Conservation (phyloP, 2,797 vertebrate species). For the Aulostomus chinensis region DNA sequence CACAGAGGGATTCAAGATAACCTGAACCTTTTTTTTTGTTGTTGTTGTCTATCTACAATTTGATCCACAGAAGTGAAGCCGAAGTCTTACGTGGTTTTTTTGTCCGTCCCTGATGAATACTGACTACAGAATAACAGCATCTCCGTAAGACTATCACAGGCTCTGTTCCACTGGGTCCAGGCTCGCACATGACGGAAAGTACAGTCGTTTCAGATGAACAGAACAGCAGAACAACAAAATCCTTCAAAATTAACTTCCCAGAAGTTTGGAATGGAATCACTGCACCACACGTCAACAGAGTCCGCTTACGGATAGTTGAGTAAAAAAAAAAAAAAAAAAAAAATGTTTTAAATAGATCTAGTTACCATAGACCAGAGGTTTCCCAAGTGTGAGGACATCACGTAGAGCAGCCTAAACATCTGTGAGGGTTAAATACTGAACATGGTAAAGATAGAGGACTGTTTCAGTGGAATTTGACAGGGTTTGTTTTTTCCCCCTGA, state of each 20-base stretch:
- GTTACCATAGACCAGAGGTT: too few relatives aligned
- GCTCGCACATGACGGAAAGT: conserved; percentile 31
- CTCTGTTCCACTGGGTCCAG: conserved; percentile 40
- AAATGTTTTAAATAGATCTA: conserved; percentile 16
- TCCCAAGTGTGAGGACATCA: too few relatives aligned
- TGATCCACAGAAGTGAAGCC: conserved; percentile 50
- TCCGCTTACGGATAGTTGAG: conserved; percentile 5
- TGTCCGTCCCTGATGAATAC: conserved; percentile 31
- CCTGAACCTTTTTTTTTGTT: conserved; percentile 36
- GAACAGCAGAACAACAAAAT: conserved; percentile 69
- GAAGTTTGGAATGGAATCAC: conserved; percentile 78
- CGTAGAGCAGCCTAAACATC: too few relatives aligned
- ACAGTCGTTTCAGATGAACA: conserved; percentile 51
- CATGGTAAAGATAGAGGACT: too few relatives aligned
- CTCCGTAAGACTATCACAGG: conserved; percentile 43
- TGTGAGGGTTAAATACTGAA: too few relatives aligned
- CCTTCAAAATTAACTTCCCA: conserved; percentile 81
- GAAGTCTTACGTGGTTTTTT: conserved; percentile 49
- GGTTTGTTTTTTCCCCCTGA: too few relatives aligned
- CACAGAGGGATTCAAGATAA: conserved; percentile 60
- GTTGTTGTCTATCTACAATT: conserved; percentile 78
- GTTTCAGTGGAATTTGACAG: too few relatives aligned
- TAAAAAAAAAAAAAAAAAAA: conserved; percentile 23
- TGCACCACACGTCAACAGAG: conserved; percentile 63
- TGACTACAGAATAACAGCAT: conserved; percentile 34